Conservation (phyloP, 2,797 vertebrate genomes). For the Kryptopterus vitreolus region DNA sequence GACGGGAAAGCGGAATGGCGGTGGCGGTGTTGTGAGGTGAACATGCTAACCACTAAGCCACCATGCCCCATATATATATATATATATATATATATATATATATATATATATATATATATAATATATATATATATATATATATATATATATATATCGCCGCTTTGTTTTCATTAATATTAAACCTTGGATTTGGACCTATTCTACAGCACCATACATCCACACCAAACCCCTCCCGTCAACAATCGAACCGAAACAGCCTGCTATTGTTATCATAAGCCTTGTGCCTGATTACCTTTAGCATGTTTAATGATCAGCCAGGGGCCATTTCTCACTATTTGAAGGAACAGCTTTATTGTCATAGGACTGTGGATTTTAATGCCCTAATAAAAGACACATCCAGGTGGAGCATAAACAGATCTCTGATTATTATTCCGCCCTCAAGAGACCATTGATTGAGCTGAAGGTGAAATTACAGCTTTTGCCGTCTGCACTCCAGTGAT, state of each 20-base stretch:
- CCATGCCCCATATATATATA: too few species aligned
- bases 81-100: too few species aligned
- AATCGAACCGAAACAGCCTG: background rate
- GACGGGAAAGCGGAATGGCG: too few species aligned
- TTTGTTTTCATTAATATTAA: background rate
- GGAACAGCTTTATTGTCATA: slow-evolving; percentile 30
- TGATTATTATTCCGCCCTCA: slow-evolving; percentile 44
- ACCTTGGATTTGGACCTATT: background rate
- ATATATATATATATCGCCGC: too few species aligned
- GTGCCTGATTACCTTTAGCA: slow-evolving; percentile 46
- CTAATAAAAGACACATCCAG: slow-evolving; percentile 47
- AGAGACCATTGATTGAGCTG: slow-evolving; percentile 37
- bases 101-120: too few species aligned
- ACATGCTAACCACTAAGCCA: too few species aligned
- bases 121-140: too few species aligned
- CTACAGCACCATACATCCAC: background rate
- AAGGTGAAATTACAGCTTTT: slow-evolving; percentile 44
- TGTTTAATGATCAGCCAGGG: slow-evolving; percentile 33
- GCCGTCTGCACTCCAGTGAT: slow-evolving; percentile 11
- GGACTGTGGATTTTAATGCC: slow-evolving; percentile 47
- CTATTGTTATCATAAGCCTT: slow-evolving; percentile 33
- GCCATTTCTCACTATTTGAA: slow-evolving; percentile 19
- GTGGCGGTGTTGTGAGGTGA: too few species aligned
- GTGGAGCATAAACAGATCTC: slow-evolving; percentile 42
- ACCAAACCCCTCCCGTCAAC: background rate